phyloP scores from a whole-genome alignment of 2,888 invertebrate species.

The Zele albiditarsus region DNA sequence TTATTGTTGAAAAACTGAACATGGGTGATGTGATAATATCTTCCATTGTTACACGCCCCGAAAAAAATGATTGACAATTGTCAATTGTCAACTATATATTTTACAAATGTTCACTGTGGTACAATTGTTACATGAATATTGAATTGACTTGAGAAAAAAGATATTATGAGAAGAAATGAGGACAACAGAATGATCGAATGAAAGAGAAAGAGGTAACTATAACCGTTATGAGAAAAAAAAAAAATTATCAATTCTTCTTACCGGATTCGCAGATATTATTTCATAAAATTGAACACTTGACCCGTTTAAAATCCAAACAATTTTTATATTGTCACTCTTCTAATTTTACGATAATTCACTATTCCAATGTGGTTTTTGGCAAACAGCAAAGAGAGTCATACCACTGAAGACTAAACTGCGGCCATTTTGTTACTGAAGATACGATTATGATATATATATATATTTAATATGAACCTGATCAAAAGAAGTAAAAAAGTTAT shows the following conservation, averaged over 20 bases:
- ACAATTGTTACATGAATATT: not conserved
- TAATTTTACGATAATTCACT: conserved; percentile 26
- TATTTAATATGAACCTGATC: no score
- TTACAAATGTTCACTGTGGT: not conserved
- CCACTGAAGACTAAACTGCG: conserved; percentile 81
- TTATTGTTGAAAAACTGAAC: not conserved
- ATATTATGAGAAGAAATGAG: conserved; percentile 51
- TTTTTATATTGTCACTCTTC: conserved; percentile 21
- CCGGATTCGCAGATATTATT: not conserved
- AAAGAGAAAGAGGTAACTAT: conserved; percentile 64
- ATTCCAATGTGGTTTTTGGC: conserved; percentile 44
- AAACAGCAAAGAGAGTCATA: conserved; percentile 44
- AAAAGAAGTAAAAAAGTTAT: not conserved
- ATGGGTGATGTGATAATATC: not conserved
- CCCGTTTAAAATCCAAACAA: not conserved
- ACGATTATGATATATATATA: not conserved
- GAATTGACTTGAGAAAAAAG: conserved; percentile 6
- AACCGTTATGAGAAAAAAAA: conserved; percentile 86
- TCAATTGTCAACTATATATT: not conserved
- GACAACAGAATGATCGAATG: conserved; percentile 35
- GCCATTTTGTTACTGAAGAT: conserved; percentile 80
- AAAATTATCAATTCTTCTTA: conserved; percentile 73
- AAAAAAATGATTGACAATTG: conserved; percentile 2
- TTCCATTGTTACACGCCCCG: not conserved
- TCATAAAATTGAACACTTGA: not conserved